Base-by-base conservation (phyloP, 2,113 vertebrate genomes). In the Canis aureus region DNA sequence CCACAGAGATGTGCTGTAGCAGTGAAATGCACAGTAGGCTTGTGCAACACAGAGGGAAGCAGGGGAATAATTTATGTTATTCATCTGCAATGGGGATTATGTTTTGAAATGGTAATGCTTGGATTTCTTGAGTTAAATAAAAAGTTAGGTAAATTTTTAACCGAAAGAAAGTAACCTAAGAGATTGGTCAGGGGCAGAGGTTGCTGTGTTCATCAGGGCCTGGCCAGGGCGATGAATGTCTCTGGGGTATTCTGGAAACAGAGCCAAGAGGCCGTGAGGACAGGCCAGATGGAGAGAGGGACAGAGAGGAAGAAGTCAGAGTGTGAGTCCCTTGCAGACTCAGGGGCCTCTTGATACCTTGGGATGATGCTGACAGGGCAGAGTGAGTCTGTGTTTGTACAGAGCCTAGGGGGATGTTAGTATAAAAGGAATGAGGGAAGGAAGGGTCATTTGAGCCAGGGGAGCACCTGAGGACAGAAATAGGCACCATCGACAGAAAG, bases 151-250 rank as follows among this genome's bases (percentile, higher is more conserved):
- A 74, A 2, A 32, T 19, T 53, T 74, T 64, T 25, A 64, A 4
- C 64, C 27, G 69, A 17, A 81, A 62, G 43, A 53, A 74, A 62
- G 23, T 12, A 5, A n/a, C 4, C 4, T 0, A 17, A 53, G 19
- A n/a, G 53, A 49, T 23, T 43, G 49, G 19, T 60, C 0, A 3
- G n/a, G 29, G 7, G 17, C 38, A 62, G 82, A 32, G 27, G 35
- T 32, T n/a, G 35, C 9, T 27, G 0, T 5, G 49, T 20, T 74
- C 57, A 16, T 53, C 11, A 15, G 11, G 27, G 38, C 71, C 19
- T 53, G 25, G 20, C 13, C 1, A 0, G 2, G 1, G 4, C 12
- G 27, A 69, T 0, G 27, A 15, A 4, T 7, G 60, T 11, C 12
- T 19, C 5, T 6, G 51, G 53, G 62, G 27, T 49, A 51, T 19